These are phyloP conservation scores for Apamea crenata DNA, from an alignment of 2,888 invertebrate genomes.

Conservation along the genomic window DNA sequence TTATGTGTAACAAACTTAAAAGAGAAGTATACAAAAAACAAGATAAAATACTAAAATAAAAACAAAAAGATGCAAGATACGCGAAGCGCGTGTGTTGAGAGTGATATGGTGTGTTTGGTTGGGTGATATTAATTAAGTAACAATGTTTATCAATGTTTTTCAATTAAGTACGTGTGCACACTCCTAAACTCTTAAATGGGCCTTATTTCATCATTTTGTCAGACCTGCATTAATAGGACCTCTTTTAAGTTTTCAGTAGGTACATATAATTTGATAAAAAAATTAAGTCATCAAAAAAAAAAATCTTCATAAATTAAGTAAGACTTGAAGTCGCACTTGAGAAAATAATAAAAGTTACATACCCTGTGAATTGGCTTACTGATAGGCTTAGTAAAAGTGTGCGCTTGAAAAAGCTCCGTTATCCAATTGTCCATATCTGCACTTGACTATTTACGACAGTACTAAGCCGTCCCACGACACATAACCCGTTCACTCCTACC, in stretches of 20 bases:
- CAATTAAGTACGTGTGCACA: no score
- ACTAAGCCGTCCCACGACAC: slow-evolving; percentile 10
- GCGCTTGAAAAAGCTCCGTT: slow-evolving; percentile 86
- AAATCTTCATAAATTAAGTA: not conserved
- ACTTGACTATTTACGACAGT: slow-evolving; percentile 20
- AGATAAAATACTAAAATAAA: no score
- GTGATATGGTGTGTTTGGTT: no score
- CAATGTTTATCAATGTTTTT: no score
- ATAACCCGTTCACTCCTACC: slow-evolving; percentile 26
- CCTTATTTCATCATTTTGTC: not conserved
- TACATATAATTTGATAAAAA: slow-evolving; percentile 5
- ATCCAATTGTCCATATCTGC: slow-evolving; percentile 87
- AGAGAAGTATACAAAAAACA: no score
- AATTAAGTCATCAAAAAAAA: not conserved
- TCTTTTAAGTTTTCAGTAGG: not conserved
- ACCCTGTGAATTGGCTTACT: slow-evolving; percentile 75
- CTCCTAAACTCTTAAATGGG: not conserved
- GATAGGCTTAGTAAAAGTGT: slow-evolving; percentile 78
- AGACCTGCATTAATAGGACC: slow-evolving; percentile 9
- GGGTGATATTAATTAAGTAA: no score
- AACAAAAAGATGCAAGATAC: no score
- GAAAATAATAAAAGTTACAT: slow-evolving; percentile 53
- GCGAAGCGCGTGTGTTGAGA: no score
- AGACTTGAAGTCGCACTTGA: not conserved
- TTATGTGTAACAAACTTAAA: no score